Evolutionary conservation across 2,888 invertebrate species (phyloP).

Genomic region (Julus scanicus): DNA sequence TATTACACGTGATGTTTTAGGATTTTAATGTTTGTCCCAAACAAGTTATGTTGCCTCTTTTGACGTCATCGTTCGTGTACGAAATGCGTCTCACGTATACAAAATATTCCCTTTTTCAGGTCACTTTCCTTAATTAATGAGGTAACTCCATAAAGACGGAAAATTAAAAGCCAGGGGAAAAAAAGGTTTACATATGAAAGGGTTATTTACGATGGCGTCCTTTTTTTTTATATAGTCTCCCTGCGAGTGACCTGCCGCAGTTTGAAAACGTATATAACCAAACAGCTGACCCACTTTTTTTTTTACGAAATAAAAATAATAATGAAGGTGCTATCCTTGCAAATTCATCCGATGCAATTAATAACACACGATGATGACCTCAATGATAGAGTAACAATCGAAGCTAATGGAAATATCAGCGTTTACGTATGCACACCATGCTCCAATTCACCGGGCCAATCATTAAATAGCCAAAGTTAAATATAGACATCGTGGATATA

Average conservation of each 20-base stretch:
- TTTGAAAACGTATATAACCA: constrained; percentile 15
- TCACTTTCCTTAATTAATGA: constrained; percentile 24
- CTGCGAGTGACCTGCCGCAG: constrained; percentile 33
- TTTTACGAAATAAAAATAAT: constrained; percentile 17
- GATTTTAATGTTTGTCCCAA: too few relatives aligned
- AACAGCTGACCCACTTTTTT: constrained; percentile 21
- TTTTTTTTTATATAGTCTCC: too few relatives aligned
- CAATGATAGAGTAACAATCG: constrained; percentile 35
- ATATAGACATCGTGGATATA: constrained; percentile 4
- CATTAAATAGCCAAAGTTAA: constrained; percentile 3
- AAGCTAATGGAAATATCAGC: neutral
- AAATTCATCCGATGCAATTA: constrained; percentile 29
- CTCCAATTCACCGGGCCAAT: constrained; percentile 22
- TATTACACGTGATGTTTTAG: too few relatives aligned
- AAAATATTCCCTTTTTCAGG: neutral
- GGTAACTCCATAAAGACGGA: constrained; percentile 33
- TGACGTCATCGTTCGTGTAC: neutral
- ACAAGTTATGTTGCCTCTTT: too few relatives aligned
- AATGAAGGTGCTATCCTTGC: constrained; percentile 30
- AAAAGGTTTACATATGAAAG: constrained; percentile 33
- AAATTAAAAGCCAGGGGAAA: neutral
- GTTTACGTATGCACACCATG: neutral
- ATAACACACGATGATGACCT: constrained; percentile 20
- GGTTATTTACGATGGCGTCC: neutral
- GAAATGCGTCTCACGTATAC: neutral